Base-by-base conservation (phyloP, 1,140 invertebrate species). In the Scaptomyza montana region DNA sequence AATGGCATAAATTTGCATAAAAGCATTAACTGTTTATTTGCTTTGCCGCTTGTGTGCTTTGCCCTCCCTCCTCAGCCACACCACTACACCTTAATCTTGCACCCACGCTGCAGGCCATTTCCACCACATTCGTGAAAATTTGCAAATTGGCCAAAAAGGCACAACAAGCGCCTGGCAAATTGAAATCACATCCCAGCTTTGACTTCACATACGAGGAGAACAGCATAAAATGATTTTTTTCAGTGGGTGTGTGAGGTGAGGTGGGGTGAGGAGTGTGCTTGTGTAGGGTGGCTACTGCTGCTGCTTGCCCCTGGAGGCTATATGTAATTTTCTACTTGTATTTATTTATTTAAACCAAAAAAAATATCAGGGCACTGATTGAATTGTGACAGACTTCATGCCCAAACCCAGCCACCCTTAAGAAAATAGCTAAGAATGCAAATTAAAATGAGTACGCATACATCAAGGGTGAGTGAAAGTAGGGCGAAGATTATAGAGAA, bases 1-100 rank as follows among this genome's bases (percentile, higher is more conserved):
- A 89, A 89, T 89, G 84, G 84, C 85, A 89, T 89, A 89, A 89
- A 89, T 89, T 89, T 89, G 85, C 84, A 89, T 89, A 89, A 89
- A 89, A 89, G 80, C 84, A 89, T 89, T 89, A 89, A 89, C 84
- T 89, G 84, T 89, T 89, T 89, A 89, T 89, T 89, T 89, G 79
- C 74, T 80, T 89, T 89, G 63, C 84, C 69, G 82, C 79, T 81
- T 78, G 68, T 77, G 57, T 61, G 77, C 43, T 50, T 46, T 57
- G n/a, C 10, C 21, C 8, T 36, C 13, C 25, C 41, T 45, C 33
- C 12, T 33, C 30, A 33, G 30, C 5, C 30, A 7, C 30, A 6
- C 45, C 55, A 54, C 64, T 53, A 62, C 33, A 36, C 53, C 60
- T 59, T 64, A 71, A 65, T 75, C 61, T 75, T 56, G 54, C 47